Percentiles rank a stretch among this genome's conserved stretches.
Evolutionary conservation across 2,797 vertebrate species (phyloP).

Genomic region (Pipistrellus pipistrellus): DNA sequence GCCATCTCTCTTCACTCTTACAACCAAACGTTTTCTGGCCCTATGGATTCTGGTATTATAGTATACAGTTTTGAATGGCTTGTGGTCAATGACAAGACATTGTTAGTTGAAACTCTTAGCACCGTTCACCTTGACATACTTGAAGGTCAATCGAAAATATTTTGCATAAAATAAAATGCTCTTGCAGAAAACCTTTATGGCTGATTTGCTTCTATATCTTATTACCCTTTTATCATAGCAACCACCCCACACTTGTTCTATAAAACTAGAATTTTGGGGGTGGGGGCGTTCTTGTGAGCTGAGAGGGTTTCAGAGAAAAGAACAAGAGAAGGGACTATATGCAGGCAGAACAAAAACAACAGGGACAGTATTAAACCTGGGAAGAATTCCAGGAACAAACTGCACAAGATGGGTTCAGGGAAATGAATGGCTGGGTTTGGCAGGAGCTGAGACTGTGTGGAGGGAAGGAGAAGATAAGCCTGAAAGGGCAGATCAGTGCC

Average conservation of each 20-base stretch:
- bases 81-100: constrained; percentile 30
- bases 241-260: not conserved
- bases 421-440: not conserved
- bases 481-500: not conserved
- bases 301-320: constrained; percentile 19
- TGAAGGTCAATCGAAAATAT: constrained; percentile 60
- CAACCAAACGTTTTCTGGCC: not conserved
- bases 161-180: constrained; percentile 55
- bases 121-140: constrained; percentile 34
- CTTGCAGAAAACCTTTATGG: constrained; percentile 42
- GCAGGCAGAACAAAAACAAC: constrained; percentile 14
- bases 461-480: not conserved
- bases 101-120: not conserved
- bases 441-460: not conserved
- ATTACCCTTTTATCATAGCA: not conserved
- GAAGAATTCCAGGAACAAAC: constrained; percentile 43
- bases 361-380: not conserved
- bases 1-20: not conserved
- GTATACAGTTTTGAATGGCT: not conserved
- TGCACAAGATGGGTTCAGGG: not conserved
- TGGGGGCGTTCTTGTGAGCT: not conserved
- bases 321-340: not conserved
- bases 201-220: not conserved
- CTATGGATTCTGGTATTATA: not conserved
- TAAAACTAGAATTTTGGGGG: not conserved